Evolutionary conservation across 1,140 invertebrate species (phyloP).

Genomic region (Drosophila teissieri): DNA sequence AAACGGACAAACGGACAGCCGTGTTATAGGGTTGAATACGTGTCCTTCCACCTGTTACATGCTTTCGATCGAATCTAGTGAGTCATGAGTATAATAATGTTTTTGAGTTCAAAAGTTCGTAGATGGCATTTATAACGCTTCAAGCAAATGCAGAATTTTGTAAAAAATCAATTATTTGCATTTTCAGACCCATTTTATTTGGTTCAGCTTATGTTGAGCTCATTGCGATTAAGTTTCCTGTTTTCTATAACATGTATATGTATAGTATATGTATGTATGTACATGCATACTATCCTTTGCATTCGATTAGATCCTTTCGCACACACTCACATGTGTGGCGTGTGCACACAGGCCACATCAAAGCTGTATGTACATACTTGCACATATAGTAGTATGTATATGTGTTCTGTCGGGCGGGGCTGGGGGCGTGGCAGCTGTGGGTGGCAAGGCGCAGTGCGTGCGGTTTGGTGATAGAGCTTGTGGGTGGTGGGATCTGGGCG

Average conservation of each 20-base stretch:
- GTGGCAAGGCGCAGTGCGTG: conserved; percentile 1
- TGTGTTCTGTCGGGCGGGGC: not conserved
- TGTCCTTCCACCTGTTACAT: too few species aligned
- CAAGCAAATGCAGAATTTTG: too few species aligned
- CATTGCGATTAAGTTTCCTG: too few species aligned
- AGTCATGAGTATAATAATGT: too few species aligned
- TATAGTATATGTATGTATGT: conserved; percentile 2
- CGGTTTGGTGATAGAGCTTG: not conserved
- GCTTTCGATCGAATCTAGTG: too few species aligned
- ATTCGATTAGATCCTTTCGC: conserved; percentile 34
- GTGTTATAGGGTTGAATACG: too few species aligned
- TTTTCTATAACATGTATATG: conserved; percentile 3
- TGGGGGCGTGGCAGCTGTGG: conserved; percentile 4
- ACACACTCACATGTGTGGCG: conserved; percentile 2
- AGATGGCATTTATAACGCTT: too few species aligned
- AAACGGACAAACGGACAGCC: too few species aligned
- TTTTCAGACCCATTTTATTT: too few species aligned
- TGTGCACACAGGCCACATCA: conserved; percentile 26
- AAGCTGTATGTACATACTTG: conserved; percentile 15
- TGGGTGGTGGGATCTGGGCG: not conserved
- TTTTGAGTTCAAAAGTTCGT: too few species aligned
- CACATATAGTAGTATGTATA: conserved; percentile 30
- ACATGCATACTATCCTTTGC: conserved; percentile 16
- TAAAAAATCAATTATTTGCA: too few species aligned
- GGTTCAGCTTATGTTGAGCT: not conserved